phyloP scores from a whole-genome alignment of 2,797 vertebrate genomes.

The Sebastolobus altivelis region DNA sequence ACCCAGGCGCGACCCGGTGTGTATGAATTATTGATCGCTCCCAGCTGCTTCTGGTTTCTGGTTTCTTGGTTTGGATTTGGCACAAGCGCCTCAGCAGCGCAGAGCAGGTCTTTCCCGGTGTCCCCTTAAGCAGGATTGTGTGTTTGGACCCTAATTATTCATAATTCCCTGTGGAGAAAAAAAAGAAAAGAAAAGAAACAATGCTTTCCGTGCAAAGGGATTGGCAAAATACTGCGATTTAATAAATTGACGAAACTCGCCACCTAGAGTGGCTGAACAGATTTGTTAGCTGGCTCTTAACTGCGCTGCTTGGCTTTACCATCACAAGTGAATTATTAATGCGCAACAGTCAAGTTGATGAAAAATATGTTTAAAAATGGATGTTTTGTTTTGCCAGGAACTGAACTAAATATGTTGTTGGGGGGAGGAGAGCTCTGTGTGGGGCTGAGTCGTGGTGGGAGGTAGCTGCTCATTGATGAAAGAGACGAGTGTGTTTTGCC shows the following conservation, averaged over 20 bases:
- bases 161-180: conserved; percentile 30
- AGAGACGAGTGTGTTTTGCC: conserved; percentile 74
- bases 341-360: conserved; percentile 67
- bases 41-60: conserved; percentile 77
- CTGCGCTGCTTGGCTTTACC: conserved; percentile 65
- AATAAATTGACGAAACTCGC: conserved; percentile 83
- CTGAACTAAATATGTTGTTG: conserved; percentile 66
- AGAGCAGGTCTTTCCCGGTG: conserved; percentile 50
- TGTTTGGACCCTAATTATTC: conserved; percentile 72
- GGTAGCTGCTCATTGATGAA: conserved; percentile 76
- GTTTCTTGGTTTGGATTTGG: conserved; percentile 65
- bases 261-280: conserved; percentile 35
- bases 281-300: conserved; percentile 47
- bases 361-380: conserved; percentile 77
- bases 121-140: conserved; percentile 70
- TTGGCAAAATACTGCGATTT: conserved; percentile 77
- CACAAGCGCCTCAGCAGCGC: conserved; percentile 33
- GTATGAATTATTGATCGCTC: conserved; percentile 80
- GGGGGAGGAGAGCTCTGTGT: conserved; percentile 42
- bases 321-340: conserved; percentile 76
- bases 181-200: conserved; percentile 59
- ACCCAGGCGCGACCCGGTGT: conserved; percentile 10
- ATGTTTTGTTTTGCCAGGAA: conserved; percentile 76
- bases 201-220: conserved; percentile 63
- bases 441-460: conserved; percentile 75